Conservation (phyloP, 1,140 invertebrate species). For the Zaprionus vittiger region DNA sequence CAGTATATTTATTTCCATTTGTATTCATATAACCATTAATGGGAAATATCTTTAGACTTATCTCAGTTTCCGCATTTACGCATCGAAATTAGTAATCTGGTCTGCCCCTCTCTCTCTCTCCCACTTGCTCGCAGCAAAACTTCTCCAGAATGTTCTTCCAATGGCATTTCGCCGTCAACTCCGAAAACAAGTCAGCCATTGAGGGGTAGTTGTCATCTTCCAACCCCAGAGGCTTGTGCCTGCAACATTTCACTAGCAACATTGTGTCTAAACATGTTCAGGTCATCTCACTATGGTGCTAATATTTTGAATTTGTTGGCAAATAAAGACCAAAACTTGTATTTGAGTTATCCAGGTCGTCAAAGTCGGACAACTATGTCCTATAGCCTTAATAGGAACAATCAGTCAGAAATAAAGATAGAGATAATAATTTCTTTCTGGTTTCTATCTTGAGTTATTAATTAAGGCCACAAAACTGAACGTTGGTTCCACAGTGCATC, state of each 20-base stretch:
- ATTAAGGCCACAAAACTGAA: not conserved
- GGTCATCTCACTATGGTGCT: not conserved
- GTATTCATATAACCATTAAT: too few species aligned
- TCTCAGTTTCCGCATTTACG: not conserved
- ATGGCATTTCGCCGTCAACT: conserved; percentile 13
- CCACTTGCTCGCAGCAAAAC: not conserved
- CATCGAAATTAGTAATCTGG: not conserved
- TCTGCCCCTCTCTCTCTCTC: not conserved
- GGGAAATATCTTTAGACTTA: not conserved
- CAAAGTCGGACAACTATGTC: too few species aligned
- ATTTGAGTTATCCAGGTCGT: too few species aligned
- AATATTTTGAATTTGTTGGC: not conserved
- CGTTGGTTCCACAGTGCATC: not conserved
- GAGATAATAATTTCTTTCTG: too few species aligned
- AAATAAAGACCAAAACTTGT: too few species aligned
- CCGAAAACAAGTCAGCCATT: not conserved
- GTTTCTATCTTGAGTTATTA: not conserved
- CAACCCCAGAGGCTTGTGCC: conserved; percentile 1
- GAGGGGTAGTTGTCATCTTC: conserved; percentile 7
- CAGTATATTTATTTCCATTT: not conserved
- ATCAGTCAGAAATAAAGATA: too few species aligned
- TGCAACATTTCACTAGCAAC: conserved; percentile 35
- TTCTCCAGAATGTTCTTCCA: not conserved
- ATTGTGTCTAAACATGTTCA: conserved; percentile 8
- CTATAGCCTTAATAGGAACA: too few species aligned